These are phyloP conservation scores for Gymnocypris eckloni DNA, from an alignment of 2,797 vertebrate species.

Conservation along the genomic window DNA sequence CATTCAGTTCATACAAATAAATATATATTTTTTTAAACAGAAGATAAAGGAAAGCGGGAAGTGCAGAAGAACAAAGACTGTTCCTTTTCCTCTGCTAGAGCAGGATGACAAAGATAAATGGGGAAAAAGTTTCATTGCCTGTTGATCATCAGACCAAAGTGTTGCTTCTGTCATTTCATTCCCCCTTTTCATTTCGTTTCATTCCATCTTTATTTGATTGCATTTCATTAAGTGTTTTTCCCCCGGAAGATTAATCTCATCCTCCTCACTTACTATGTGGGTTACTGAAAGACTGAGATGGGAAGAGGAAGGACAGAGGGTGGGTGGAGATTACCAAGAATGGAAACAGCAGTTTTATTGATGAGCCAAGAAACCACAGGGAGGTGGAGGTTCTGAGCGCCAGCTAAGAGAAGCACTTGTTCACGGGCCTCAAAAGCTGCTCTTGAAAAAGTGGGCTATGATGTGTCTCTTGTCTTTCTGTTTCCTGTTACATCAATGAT, in stretches of 20 bases:
- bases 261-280: slow-evolving; percentile 76
- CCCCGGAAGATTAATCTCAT: slow-evolving; percentile 72
- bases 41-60: not conserved
- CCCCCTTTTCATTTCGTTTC: no score
- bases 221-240: slow-evolving; percentile 59
- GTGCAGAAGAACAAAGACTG: not conserved
- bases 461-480: not conserved
- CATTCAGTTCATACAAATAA: not conserved
- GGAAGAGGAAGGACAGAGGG: slow-evolving; percentile 62
- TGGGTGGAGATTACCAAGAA: slow-evolving; percentile 70
- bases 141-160: slow-evolving; percentile 41
- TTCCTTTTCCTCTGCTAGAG: slow-evolving; percentile 9
- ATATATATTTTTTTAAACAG: not conserved
- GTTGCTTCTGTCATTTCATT: slow-evolving; percentile 6
- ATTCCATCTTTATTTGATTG: slow-evolving; percentile 59
- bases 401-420: slow-evolving; percentile 13
- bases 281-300: slow-evolving; percentile 71
- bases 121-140: slow-evolving; percentile 22
- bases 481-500: slow-evolving; percentile 17
- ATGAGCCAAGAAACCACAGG: slow-evolving; percentile 62
- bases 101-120: slow-evolving; percentile 36
- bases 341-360: slow-evolving; percentile 65
- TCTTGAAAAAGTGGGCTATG: not conserved
- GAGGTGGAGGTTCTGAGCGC: slow-evolving; percentile 40
- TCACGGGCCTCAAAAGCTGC: not conserved